phyloP scores from a whole-genome alignment of 2,797 vertebrate genomes.

The Hippopotamyrus pictus region DNA sequence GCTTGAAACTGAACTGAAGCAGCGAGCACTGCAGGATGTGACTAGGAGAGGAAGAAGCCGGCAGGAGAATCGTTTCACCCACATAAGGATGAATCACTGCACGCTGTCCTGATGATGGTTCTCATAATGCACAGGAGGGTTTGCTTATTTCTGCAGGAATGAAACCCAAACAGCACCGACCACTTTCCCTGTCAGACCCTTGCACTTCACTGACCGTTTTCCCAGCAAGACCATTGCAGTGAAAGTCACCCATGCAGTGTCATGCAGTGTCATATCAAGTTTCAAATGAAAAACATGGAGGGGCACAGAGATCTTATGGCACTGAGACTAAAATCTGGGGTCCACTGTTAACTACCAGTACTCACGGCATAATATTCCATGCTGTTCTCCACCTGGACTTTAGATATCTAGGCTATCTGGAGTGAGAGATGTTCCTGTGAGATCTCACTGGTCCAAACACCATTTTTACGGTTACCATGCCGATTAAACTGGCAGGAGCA shows the following conservation, averaged over 20 bases:
- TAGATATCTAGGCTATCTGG: constrained; percentile 3
- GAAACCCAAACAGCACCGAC: background rate
- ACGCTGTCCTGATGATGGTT: background rate
- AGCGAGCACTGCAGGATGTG: background rate
- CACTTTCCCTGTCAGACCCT: background rate
- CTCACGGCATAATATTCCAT: background rate
- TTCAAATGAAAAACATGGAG: background rate
- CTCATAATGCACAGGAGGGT: background rate
- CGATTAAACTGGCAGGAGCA: constrained; percentile 53
- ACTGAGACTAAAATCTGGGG: background rate
- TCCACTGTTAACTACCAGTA: background rate
- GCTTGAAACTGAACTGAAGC: background rate
- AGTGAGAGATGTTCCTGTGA: constrained; percentile 22
- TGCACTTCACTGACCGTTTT: background rate
- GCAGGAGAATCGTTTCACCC: background rate
- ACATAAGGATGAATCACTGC: background rate
- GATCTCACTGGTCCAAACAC: constrained; percentile 46
- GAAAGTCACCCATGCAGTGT: background rate
- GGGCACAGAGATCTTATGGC: background rate
- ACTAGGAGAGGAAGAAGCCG: background rate
- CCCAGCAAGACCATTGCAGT: background rate
- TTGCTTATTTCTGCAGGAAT: background rate
- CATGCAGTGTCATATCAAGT: background rate
- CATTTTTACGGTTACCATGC: constrained; percentile 48
- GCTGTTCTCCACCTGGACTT: background rate